Percentiles rank a stretch among this genome's conserved stretches.
Evolutionary conservation across 2,113 vertebrate genomes (phyloP).

Genomic region (Atlantisia rogersi): DNA sequence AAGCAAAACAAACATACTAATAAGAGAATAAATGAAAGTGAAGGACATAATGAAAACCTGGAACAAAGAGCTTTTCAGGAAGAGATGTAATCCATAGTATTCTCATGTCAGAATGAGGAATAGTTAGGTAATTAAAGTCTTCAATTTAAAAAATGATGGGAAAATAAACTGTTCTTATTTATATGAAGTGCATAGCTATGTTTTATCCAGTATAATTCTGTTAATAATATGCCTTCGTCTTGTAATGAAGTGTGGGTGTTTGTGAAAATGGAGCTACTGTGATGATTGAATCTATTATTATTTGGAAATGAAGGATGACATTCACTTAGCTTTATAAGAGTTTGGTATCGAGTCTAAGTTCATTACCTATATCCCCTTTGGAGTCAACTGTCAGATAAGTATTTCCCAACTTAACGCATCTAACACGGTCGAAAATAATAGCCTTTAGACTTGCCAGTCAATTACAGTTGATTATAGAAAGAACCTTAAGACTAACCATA

Average conservation of each 20-base stretch:
- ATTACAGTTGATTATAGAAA: not conserved
- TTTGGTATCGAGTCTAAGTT: not conserved
- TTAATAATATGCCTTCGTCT: not conserved
- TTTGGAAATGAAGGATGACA: not conserved
- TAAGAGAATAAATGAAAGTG: not conserved
- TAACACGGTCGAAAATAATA: not conserved
- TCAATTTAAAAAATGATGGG: not conserved
- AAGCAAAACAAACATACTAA: not conserved
- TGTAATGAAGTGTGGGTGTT: slow-evolving; percentile 6
- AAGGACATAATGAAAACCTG: not conserved
- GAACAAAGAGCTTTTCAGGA: not conserved
- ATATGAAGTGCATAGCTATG: not conserved
- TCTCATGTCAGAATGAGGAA: not conserved
- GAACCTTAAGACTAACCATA: not conserved
- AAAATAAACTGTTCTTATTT: not conserved
- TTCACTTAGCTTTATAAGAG: not conserved
- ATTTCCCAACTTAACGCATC: not conserved
- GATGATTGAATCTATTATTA: not conserved
- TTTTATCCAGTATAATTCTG: slow-evolving; percentile 1
- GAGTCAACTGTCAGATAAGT: not conserved
- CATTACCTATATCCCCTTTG: not conserved
- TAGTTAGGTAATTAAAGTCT: not conserved
- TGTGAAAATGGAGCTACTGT: not conserved
- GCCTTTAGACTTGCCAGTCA: not conserved
- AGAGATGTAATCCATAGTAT: not conserved